These are phyloP conservation scores for Apteryx owenii DNA, from an alignment of 2,113 vertebrate genomes.

Conservation along the genomic window DNA sequence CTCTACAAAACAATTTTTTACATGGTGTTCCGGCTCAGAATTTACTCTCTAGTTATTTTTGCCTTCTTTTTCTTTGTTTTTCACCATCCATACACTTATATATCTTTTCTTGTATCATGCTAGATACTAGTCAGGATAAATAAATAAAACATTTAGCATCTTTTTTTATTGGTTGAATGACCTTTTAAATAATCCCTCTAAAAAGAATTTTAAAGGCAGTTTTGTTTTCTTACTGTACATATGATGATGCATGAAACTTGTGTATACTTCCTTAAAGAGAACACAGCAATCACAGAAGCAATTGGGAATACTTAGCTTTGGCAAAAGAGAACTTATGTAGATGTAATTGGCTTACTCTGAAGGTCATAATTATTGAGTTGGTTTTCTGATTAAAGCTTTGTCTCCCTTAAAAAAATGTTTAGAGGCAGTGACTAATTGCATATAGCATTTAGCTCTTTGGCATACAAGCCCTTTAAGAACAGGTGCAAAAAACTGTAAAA, in stretches of 20 bases:
- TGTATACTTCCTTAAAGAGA: neutral
- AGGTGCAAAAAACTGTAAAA: conserved; percentile 12
- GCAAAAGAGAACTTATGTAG: neutral
- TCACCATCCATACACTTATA: neutral
- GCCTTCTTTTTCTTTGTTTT: neutral
- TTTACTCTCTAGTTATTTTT: neutral
- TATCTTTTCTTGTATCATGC: neutral
- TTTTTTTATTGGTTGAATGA: neutral
- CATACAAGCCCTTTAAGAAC: neutral
- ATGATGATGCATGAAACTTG: neutral
- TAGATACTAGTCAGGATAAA: neutral
- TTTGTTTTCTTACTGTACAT: neutral
- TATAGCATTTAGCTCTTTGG: conserved; percentile 8
- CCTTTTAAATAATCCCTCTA: neutral
- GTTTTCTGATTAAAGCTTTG: conserved; percentile 29
- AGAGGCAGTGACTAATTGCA: neutral
- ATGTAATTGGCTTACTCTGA: neutral
- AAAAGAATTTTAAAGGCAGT: neutral
- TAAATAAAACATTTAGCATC: neutral
- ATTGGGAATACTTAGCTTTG: neutral
- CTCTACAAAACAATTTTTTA: neutral
- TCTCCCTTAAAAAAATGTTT: conserved; percentile 27
- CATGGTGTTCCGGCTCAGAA: neutral
- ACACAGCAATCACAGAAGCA: neutral
- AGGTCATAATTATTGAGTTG: conserved; percentile 40